phyloP scores from a whole-genome alignment of 2,797 vertebrate genomes.

The Lycodopsis pacificus region DNA sequence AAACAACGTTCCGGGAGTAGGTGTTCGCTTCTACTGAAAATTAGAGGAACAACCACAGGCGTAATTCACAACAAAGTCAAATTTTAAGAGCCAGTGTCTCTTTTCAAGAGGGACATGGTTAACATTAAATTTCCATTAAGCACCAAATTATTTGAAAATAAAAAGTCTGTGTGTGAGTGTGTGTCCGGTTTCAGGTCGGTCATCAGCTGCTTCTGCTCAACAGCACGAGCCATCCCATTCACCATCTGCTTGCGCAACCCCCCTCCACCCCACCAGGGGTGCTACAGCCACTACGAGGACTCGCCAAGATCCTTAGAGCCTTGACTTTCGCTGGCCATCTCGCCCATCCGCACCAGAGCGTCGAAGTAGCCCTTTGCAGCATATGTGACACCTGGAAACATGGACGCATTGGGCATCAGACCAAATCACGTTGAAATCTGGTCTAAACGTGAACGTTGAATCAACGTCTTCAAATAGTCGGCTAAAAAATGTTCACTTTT shows the following conservation, averaged over 20 bases:
- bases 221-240: slow-evolving; percentile 35
- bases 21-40: no score
- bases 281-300: slow-evolving; percentile 80
- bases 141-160: not conserved
- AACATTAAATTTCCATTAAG: no score
- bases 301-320: slow-evolving; percentile 99
- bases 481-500: no score
- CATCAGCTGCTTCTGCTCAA: slow-evolving; percentile 64
- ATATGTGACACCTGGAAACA: slow-evolving; percentile 95
- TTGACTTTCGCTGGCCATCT: slow-evolving; percentile 98
- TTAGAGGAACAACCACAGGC: no score
- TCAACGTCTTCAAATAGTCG: no score
- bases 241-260: slow-evolving; percentile 54
- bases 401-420: slow-evolving; percentile 86
- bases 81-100: no score
- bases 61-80: no score
- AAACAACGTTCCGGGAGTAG: slow-evolving; percentile 31
- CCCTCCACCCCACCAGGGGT: slow-evolving; percentile 71
- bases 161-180: not conserved
- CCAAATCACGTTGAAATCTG: slow-evolving; percentile 33
- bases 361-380: slow-evolving; percentile 99
- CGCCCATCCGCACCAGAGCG: slow-evolving; percentile 98
- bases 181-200: slow-evolving; percentile 45
- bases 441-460: no score
- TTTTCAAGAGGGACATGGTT: no score